A percentile compares a stretch with the other conserved stretches of the same genome.
Conservation (phyloP, 37 sponge, comb jelly and placozoan genomes). For the Spongilla lacustris region DNA sequence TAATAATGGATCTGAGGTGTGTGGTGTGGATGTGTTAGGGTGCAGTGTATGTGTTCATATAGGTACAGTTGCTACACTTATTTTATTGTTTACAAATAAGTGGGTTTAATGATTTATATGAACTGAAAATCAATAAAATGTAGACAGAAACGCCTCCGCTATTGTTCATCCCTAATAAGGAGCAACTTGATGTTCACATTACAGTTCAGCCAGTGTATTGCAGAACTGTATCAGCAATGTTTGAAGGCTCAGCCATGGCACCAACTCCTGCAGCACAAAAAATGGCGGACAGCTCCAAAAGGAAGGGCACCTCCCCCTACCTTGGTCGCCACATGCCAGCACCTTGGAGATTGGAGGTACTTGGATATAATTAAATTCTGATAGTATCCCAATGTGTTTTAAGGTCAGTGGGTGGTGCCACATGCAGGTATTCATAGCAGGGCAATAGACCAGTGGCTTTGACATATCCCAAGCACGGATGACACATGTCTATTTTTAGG, state of each 20-base stretch:
- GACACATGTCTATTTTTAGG: conserved; percentile 71
- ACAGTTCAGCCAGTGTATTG: not conserved
- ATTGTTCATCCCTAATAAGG: too few species aligned
- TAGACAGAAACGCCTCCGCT: too few species aligned
- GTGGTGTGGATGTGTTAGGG: too few species aligned
- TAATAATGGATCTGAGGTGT: too few species aligned
- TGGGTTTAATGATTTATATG: too few species aligned
- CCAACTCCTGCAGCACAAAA: conserved; percentile 49
- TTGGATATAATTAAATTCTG: conserved; percentile 65
- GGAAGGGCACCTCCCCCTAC: conserved; percentile 6
- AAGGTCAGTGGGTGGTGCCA: conserved; percentile 91
- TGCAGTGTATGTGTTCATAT: too few species aligned
- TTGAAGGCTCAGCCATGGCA: conserved; percentile 59
- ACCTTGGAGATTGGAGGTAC: conserved; percentile 88
- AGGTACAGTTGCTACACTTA: too few species aligned
- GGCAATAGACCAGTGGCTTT: conserved; percentile 88
- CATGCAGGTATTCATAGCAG: conserved; percentile 98
- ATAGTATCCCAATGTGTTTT: conserved; percentile 51
- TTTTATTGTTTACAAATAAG: too few species aligned
- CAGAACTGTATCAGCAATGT: conserved; percentile 30
- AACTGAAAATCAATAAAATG: too few species aligned
- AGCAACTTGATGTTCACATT: too few species aligned
- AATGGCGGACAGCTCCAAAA: not conserved
- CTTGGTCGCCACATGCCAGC: conserved; percentile 94
- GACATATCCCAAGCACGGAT: conserved; percentile 90